Conservation (phyloP, 1,140 invertebrate genomes). For the Drosophila sucinea region DNA sequence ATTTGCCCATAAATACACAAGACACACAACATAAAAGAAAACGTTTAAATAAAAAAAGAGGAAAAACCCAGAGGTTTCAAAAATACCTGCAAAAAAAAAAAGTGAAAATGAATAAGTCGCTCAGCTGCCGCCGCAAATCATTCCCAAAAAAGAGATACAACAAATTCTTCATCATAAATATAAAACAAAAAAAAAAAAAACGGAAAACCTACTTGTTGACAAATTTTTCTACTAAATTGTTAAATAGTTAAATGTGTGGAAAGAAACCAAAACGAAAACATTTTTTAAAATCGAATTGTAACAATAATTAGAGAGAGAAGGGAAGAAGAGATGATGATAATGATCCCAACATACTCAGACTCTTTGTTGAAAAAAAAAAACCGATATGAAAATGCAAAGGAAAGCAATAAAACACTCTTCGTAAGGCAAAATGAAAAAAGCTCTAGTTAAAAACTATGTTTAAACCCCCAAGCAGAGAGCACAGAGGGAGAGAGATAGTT, state of each 20-base stretch:
- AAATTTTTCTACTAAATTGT: constrained; percentile 75
- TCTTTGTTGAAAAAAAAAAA: constrained; percentile 33
- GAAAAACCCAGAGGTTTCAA: constrained; percentile 77
- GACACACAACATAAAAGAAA: constrained; percentile 10
- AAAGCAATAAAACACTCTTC: constrained; percentile 67
- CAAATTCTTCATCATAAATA: constrained; percentile 10
- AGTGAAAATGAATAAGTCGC: constrained; percentile 2
- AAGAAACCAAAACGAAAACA: constrained; percentile 35
- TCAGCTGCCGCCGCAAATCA: constrained; percentile 42
- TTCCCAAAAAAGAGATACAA: background rate
- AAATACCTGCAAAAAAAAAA: constrained; percentile 72
- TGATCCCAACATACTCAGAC: constrained; percentile 20
- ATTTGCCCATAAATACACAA: constrained; percentile 36
- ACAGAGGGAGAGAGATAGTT: constrained; percentile 28
- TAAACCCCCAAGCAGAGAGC: background rate
- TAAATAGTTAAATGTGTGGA: constrained; percentile 71
- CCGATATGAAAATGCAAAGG: constrained; percentile 71
- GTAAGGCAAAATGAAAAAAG: constrained; percentile 56
- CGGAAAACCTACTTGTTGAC: constrained; percentile 62
- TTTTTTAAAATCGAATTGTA: constrained; percentile 76
- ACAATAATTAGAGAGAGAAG: constrained; percentile 73
- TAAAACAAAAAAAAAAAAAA: constrained; percentile 4
- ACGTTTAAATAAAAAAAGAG: constrained; percentile 40
- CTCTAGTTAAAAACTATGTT: constrained; percentile 35
- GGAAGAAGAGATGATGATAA: constrained; percentile 6